These are phyloP conservation scores for Meteorus colon DNA, from an alignment of 2,888 invertebrate species.

Conservation along the genomic window DNA sequence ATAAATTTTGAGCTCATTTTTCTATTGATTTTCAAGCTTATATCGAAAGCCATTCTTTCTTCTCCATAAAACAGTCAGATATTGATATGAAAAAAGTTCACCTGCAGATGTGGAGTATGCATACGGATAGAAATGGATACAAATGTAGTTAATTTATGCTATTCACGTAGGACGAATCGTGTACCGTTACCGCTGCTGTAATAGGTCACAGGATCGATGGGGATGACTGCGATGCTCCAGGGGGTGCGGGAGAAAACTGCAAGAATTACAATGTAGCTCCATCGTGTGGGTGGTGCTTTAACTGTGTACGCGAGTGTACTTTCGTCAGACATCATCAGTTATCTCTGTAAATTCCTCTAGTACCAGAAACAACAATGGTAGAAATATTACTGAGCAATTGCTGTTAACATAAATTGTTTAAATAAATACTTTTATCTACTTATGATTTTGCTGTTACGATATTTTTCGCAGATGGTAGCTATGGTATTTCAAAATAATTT, in stretches of 20 bases:
- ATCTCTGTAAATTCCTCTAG: background rate
- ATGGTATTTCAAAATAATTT: background rate
- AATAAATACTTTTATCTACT: background rate
- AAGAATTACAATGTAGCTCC: background rate
- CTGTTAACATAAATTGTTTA: background rate
- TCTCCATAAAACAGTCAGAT: background rate
- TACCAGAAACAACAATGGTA: background rate
- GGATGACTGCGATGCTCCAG: slow-evolving; percentile 8
- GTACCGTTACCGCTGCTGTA: slow-evolving; percentile 3
- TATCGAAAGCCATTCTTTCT: background rate
- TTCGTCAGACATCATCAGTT: background rate
- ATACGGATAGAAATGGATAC: background rate
- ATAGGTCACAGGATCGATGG: slow-evolving; percentile 36
- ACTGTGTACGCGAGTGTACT: no score
- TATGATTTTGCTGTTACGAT: background rate
- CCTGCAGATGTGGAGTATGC: background rate
- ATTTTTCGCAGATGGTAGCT: background rate
- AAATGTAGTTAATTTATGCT: slow-evolving; percentile 17
- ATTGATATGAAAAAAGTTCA: background rate
- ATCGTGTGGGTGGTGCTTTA: background rate
- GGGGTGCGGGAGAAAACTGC: slow-evolving; percentile 27
- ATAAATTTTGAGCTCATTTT: background rate
- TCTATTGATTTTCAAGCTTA: background rate
- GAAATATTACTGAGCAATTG: background rate
- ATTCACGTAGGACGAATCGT: slow-evolving; percentile 16